phyloP scores from a whole-genome alignment of 2,113 vertebrate species.

The Cyprinodon tularosa region DNA sequence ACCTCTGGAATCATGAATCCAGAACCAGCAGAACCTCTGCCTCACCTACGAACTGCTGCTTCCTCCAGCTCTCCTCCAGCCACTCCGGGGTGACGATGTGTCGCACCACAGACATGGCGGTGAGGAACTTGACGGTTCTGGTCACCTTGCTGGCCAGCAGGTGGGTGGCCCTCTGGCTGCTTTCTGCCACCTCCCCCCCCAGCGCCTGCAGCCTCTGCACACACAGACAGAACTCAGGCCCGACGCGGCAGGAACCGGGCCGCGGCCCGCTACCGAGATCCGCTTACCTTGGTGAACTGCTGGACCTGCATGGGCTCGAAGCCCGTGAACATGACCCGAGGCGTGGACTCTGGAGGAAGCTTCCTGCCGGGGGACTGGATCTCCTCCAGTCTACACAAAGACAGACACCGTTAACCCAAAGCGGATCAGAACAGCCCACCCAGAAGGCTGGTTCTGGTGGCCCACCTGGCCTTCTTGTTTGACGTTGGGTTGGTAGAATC shows the following conservation, averaged over 20 bases:
- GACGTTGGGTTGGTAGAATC: slow-evolving; percentile 84
- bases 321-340: slow-evolving; percentile 92
- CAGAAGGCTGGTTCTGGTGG: neutral
- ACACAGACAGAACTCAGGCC: neutral
- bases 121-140: slow-evolving; percentile 95
- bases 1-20: neutral
- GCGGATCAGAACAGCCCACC: neutral
- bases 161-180: slow-evolving; percentile 90
- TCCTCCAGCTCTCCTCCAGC: slow-evolving; percentile 95
- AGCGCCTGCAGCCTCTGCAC: slow-evolving; percentile 90
- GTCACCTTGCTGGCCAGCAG: slow-evolving; percentile 93
- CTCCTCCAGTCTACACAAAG: slow-evolving; percentile 86
- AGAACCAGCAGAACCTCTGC: neutral
- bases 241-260: neutral
- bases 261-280: too few species aligned
- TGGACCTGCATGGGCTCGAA: slow-evolving; percentile 92
- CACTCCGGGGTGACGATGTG: slow-evolving; percentile 94
- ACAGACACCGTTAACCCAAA: neutral
- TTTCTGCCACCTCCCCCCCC: slow-evolving; percentile 91
- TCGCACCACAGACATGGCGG: slow-evolving; percentile 92
- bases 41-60: slow-evolving; percentile 86
- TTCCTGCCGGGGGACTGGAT: slow-evolving; percentile 89
- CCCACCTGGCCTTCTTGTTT: slow-evolving; percentile 91
- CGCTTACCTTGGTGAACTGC: slow-evolving; percentile 91
- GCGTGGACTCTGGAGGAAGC: slow-evolving; percentile 88